Base-by-base conservation (phyloP, 2,888 invertebrate species). In the Diaprepes abbreviatus region DNA sequence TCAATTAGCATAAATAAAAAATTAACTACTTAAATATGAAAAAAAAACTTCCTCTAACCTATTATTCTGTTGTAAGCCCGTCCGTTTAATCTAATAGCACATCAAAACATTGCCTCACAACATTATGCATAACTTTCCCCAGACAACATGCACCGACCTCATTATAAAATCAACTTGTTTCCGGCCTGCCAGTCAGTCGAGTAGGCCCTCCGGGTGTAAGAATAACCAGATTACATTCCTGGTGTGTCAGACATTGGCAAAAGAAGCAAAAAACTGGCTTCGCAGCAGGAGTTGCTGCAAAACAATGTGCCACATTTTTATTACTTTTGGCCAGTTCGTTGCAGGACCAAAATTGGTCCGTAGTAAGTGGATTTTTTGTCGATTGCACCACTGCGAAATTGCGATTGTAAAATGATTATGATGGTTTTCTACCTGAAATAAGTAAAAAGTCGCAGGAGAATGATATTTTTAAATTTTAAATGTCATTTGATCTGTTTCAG, bases 191-290 rank as follows among this genome's bases (percentile, higher is more conserved):
- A 38, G 35, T 33, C 28, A 33, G 28, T 52, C 35, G 66, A 65
- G 66, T 63, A 57, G 73, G 66, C 66, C 66, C 63, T 66, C 58
- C 64, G 62, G 71, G 75, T 76, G 77, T 76, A 76, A 77, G 77
- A 77, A 77, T 77, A 76, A 75, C 76, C 75, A 77, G 76, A 77
- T 76, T 76, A 76, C 76, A 77, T 76, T 76, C 77, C 75, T 74
- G 73, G 75, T 77, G 74, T 77, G 75, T 77, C 77, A 77, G 77
- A 77, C 77, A 75, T 70, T 69, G 74, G 72, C 74, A 77, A 77
- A 77, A 64, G 75, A 73, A 74, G 67, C 43, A 74, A 75, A 75
- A 72, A 69, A 72, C 17, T 40, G 21, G 35, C 57, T 28, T 71
- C 75, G 66, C 74, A 59, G 70, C 73, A 68, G 75, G 74, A 75